These are phyloP conservation scores for Hippocampus barbouri DNA, from an alignment of 2,113 vertebrate species.

Conservation along the genomic window DNA sequence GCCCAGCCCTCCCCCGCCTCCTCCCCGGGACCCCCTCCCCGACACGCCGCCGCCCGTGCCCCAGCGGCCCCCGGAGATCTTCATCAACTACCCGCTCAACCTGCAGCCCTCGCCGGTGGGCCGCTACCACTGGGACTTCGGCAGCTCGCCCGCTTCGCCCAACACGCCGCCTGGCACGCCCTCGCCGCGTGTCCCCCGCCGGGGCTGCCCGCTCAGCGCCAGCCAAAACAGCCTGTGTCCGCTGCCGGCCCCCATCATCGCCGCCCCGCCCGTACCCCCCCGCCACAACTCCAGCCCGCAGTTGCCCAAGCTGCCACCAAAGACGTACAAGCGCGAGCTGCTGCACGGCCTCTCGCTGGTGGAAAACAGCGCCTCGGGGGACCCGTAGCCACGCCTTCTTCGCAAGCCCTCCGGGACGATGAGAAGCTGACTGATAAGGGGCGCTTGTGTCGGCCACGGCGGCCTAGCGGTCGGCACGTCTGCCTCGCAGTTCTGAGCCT, in stretches of 20 bases:
- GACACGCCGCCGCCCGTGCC: constrained; percentile 88
- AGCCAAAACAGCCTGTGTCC: constrained; percentile 79
- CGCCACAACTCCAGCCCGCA: constrained; percentile 87
- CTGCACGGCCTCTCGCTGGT: constrained; percentile 82
- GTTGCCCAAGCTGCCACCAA: constrained; percentile 96
- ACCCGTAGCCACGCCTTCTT: constrained; percentile 78
- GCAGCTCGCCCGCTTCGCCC: constrained; percentile 81
- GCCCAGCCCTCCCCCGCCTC: constrained; percentile 82
- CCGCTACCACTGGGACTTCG: constrained; percentile 82
- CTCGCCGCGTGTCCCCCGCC: constrained; percentile 79
- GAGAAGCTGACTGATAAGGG: constrained; percentile 70
- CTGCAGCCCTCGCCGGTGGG: constrained; percentile 84
- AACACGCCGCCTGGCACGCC: constrained; percentile 78
- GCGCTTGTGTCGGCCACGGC: neutral
- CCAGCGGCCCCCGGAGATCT: constrained; percentile 91
- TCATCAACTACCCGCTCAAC: constrained; percentile 89
- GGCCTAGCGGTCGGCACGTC: constrained; percentile 14
- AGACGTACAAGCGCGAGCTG: constrained; percentile 96
- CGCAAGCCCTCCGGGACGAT: constrained; percentile 77
- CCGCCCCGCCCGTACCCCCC: constrained; percentile 86
- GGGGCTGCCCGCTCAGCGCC: constrained; percentile 75
- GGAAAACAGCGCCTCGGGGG: constrained; percentile 88
- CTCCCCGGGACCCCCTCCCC: constrained; percentile 80
- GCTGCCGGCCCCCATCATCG: constrained; percentile 41
- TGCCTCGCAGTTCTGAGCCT: neutral